Evolutionary conservation across 2,113 vertebrate genomes (phyloP).

Genomic region (Carassius gibelio): DNA sequence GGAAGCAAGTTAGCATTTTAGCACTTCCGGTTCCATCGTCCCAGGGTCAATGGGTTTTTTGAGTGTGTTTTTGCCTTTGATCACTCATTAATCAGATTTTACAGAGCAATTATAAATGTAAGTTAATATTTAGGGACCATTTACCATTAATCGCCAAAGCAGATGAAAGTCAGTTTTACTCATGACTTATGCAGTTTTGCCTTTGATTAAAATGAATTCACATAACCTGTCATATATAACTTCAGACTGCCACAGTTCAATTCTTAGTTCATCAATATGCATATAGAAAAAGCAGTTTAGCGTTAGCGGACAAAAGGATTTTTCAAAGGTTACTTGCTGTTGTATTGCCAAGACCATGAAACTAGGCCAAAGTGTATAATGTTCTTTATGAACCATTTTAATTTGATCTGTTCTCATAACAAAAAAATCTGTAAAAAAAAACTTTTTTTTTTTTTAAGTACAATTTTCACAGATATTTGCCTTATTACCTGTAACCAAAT

Average conservation of each 20-base stretch:
- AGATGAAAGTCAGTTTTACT: slow-evolving; percentile 18
- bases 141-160: slow-evolving; percentile 4
- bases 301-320: not conserved
- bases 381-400: not conserved
- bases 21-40: too few species aligned
- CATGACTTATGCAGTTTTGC: not conserved
- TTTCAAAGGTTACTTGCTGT: too few species aligned
- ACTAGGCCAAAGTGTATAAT: too few species aligned
- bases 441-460: slow-evolving; percentile 77
- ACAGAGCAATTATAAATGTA: slow-evolving; percentile 49
- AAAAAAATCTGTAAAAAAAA: not conserved
- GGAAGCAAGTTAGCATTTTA: too few species aligned
- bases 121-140: slow-evolving; percentile 13
- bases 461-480: slow-evolving; percentile 93
- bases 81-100: slow-evolving; percentile 43
- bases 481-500: slow-evolving; percentile 92
- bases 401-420: not conserved
- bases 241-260: not conserved
- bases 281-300: not conserved
- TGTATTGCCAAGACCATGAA: too few species aligned
- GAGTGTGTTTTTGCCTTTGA: slow-evolving; percentile 55
- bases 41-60: too few species aligned
- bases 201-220: not conserved
- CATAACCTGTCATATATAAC: not conserved
- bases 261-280: not conserved